Evolutionary conservation across 2,113 vertebrate genomes (phyloP), one percentile per base, ranked within the genome.

Genomic region (Herpetotheres cachinnans): DNA sequence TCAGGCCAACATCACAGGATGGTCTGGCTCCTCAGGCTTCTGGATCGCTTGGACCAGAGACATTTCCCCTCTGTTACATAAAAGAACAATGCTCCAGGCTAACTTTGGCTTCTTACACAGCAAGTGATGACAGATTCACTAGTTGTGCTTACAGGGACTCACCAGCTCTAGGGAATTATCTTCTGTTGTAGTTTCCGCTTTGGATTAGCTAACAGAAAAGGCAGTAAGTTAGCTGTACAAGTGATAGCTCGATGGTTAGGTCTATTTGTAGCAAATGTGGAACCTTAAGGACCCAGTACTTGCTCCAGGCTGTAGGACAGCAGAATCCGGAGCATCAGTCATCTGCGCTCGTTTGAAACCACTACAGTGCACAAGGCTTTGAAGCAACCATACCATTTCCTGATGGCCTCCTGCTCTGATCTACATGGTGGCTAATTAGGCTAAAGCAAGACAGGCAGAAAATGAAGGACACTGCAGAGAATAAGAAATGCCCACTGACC

Each of bases 21-120:
- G 34, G 69, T 65, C 49, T 86, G 79, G 40, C 76, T 95, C 76
- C 91, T 89, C 54, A 49, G 66, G 71, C 95, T 92, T 92, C 86
- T 93, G 86, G 76, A 92, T 95, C 71, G 58, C 49, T 80, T 89
- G 86, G 91, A 80, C 21, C 36, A 66, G 63, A 95, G 86, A 82
- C 89, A 92, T 85, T 83, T 96, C 88, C 89, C 71, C 76, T 65
- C 66, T 38, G 9, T 89, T 80, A 83, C 59, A 70, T 90, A 54
- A 93, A 88, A 92, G 82, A 93, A 90, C 93, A 95, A 73, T 58
- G 63, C 89, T 74, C 82, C 58, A 52, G 77, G 91, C 93, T 83
- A 90, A 83, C 91, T 93, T 58, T 26, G 79, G 58, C 82, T 93
- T 72, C 79, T 65, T 40, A 77, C 7, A 4, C n/a, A 46, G 79